phyloP scores from a whole-genome alignment of 2,113 vertebrate genomes.

The Trichomycterus rosablanca region DNA sequence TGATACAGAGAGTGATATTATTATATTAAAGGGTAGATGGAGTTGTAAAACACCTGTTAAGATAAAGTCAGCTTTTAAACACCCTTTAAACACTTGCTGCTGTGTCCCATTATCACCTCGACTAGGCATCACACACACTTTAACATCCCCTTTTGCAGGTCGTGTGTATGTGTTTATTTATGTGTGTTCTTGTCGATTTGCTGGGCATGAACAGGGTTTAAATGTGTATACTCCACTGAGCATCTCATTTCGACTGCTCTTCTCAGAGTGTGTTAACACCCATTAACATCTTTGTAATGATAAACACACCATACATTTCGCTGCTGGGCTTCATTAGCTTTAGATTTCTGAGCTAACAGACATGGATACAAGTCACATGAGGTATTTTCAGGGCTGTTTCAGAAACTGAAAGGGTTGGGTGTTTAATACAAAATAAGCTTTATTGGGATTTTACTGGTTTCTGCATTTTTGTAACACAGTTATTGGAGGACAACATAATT shows the following conservation, averaged over 20 bases:
- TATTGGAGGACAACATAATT: too few relatives aligned
- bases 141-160: not conserved
- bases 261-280: constrained; percentile 24
- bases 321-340: constrained; percentile 17
- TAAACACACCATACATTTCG: constrained; percentile 16
- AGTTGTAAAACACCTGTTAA: constrained; percentile 22
- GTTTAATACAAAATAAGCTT: too few relatives aligned
- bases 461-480: too few relatives aligned
- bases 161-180: not conserved
- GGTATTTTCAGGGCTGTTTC: not conserved
- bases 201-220: constrained; percentile 21
- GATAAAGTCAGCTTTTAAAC: constrained; percentile 6
- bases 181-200: constrained; percentile 21
- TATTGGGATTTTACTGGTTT: too few relatives aligned
- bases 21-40: not conserved
- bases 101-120: constrained; percentile 23
- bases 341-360: constrained; percentile 32
- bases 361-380: constrained; percentile 28
- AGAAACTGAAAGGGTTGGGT: constrained; percentile 3
- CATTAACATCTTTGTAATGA: constrained; percentile 17
- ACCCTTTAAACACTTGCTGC: constrained; percentile 7
- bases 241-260: constrained; percentile 6
- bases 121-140: not conserved
- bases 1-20: not conserved
- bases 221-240: constrained; percentile 9